These are phyloP conservation scores for Agapornis canus DNA, from an alignment of 2,797 vertebrate species.

Conservation along the genomic window DNA sequence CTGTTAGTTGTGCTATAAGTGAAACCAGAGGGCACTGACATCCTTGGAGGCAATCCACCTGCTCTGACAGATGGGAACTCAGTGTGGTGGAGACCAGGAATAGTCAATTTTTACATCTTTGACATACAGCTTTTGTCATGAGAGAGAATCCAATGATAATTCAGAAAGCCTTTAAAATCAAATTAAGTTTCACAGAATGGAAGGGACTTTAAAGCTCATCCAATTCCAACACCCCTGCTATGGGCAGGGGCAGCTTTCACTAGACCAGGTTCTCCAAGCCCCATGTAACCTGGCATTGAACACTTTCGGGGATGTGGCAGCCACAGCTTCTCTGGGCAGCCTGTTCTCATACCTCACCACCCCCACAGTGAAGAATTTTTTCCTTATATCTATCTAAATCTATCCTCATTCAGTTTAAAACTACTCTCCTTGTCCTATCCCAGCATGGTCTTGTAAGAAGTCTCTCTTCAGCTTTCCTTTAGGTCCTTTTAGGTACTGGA, in stretches of 20 bases:
- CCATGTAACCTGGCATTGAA: not conserved
- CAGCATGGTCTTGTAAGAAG: not conserved
- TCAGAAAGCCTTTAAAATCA: not conserved
- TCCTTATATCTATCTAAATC: not conserved
- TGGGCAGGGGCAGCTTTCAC: not conserved
- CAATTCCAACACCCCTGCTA: not conserved
- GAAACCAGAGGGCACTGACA: not conserved
- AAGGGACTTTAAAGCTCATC: not conserved
- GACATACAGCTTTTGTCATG: not conserved
- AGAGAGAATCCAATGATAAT: not conserved
- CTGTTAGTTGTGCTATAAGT: not conserved
- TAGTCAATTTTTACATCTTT: not conserved
- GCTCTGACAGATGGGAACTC: not conserved
- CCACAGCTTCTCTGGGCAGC: not conserved
- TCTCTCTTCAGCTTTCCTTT: not conserved
- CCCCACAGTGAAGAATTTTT: not conserved
- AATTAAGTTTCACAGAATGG: not conserved
- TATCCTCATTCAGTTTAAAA: not conserved
- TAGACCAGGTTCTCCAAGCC: not conserved
- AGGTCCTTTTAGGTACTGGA: not conserved
- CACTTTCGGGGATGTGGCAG: not conserved
- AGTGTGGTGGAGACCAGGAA: not conserved
- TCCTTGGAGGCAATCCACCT: not conserved
- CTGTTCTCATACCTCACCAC: not conserved
- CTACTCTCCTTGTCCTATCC: not conserved